A percentile compares a stretch with the other conserved stretches of the same genome.
phyloP scores from a whole-genome alignment of 1,140 invertebrate species.

The Anastrepha ludens region DNA sequence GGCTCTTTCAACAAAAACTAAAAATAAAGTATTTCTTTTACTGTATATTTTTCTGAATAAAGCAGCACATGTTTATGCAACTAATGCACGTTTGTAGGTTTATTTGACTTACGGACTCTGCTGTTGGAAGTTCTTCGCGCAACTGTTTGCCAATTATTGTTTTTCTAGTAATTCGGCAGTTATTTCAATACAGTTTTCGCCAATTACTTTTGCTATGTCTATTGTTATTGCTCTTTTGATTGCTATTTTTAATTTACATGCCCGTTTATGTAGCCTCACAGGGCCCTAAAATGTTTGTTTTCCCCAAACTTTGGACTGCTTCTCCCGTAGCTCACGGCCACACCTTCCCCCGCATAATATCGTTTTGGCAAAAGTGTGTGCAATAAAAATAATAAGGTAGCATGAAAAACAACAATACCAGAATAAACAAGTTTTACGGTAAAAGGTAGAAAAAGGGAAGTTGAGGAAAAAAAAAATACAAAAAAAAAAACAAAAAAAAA shows the following conservation, averaged over 20 bases:
- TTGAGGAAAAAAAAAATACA: neutral
- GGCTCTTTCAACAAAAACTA: too few relatives aligned
- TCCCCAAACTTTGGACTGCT: too few relatives aligned
- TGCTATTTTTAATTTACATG: constrained; percentile 32
- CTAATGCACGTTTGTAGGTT: too few relatives aligned
- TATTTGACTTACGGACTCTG: neutral
- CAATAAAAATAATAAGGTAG: constrained; percentile 39
- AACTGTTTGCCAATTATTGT: neutral
- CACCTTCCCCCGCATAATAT: neutral
- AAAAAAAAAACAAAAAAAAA: neutral
- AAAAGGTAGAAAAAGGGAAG: neutral
- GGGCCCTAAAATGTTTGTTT: too few relatives aligned
- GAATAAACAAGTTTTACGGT: neutral
- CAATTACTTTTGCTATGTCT: neutral
- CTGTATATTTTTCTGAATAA: too few relatives aligned
- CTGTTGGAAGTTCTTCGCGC: neutral
- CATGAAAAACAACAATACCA: neutral
- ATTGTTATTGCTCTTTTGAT: constrained; percentile 7
- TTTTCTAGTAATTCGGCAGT: neutral
- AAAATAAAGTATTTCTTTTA: too few relatives aligned
- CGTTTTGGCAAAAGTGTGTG: neutral
- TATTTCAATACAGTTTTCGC: constrained; percentile 35
- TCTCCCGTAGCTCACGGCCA: too few relatives aligned
- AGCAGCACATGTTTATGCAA: too few relatives aligned
- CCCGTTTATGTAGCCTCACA: neutral